These are phyloP conservation scores for Ephydatia muelleri DNA, from an alignment of 37 sponge, comb jelly and placozoan genomes.

Conservation along the genomic window DNA sequence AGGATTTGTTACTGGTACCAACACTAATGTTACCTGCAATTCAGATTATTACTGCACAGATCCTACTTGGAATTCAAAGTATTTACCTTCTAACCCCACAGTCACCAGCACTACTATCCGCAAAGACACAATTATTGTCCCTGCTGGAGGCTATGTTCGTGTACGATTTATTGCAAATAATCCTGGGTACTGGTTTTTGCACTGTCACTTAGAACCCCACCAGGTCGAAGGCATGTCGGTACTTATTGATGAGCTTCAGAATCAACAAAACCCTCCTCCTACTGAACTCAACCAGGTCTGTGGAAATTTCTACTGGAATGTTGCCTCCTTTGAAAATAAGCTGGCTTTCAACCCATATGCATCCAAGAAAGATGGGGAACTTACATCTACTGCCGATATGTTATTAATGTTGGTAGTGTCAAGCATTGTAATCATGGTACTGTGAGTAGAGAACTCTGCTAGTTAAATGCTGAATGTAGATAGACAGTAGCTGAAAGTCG, in stretches of 20 bases:
- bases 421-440: too few relatives aligned
- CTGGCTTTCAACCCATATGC: constrained; percentile 33
- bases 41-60: constrained; percentile 8
- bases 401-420: too few relatives aligned
- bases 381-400: too few relatives aligned
- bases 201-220: constrained; percentile 85
- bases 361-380: too few relatives aligned
- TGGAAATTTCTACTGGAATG: constrained; percentile 11
- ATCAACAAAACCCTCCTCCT: too few relatives aligned
- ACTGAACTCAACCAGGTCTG: neutral
- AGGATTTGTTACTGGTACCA: constrained; percentile 10
- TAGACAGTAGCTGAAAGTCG: too few relatives aligned
- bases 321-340: neutral
- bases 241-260: constrained; percentile 72
- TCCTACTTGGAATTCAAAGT: too few relatives aligned
- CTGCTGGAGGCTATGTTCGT: constrained; percentile 79
- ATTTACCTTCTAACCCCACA: too few relatives aligned
- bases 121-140: constrained; percentile 87
- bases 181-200: constrained; percentile 90
- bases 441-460: too few relatives aligned
- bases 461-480: too few relatives aligned
- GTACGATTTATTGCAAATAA: constrained; percentile 74
- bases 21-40: constrained; percentile 10
- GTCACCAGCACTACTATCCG: constrained; percentile 6
- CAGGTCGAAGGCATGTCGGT: constrained; percentile 77